phyloP scores from a whole-genome alignment of 1,140 invertebrate genomes.

The Zeugodacus cucurbitae region DNA sequence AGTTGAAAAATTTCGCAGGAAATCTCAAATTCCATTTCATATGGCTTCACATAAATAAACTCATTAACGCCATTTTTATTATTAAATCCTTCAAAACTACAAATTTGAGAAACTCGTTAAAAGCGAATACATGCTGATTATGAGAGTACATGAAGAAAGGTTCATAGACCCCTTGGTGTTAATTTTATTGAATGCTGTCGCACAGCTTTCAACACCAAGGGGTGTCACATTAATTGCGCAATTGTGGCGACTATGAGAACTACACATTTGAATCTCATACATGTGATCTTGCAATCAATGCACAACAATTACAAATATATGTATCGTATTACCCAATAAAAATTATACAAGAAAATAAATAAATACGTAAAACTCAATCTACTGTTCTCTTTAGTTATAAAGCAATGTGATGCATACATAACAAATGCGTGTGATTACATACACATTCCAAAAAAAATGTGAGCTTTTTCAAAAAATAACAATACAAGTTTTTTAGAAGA shows the following conservation, averaged over 20 bases:
- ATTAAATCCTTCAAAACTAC: background rate
- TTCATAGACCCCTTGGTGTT: slow-evolving; percentile 23
- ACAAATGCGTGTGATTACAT: too few relatives aligned
- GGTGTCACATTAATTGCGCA: slow-evolving; percentile 39
- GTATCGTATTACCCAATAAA: background rate
- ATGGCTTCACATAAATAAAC: background rate
- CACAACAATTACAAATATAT: background rate
- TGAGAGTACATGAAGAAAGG: background rate
- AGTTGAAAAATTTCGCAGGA: background rate
- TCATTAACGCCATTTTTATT: background rate
- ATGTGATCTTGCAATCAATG: background rate
- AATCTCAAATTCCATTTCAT: background rate
- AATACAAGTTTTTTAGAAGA: too few relatives aligned
- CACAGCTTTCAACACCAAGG: slow-evolving; percentile 35
- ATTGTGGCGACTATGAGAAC: slow-evolving; percentile 27
- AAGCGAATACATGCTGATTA: background rate
- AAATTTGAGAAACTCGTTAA: background rate
- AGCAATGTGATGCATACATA: too few relatives aligned
- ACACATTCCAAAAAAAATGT: too few relatives aligned
- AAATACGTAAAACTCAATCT: too few relatives aligned
- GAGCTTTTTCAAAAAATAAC: too few relatives aligned
- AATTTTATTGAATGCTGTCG: slow-evolving; percentile 21
- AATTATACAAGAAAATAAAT: background rate
- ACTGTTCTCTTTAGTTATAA: too few relatives aligned
- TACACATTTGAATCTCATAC: background rate